These are phyloP conservation scores for Drosophila nannoptera DNA, from an alignment of 1,140 invertebrate genomes.

Conservation along the genomic window DNA sequence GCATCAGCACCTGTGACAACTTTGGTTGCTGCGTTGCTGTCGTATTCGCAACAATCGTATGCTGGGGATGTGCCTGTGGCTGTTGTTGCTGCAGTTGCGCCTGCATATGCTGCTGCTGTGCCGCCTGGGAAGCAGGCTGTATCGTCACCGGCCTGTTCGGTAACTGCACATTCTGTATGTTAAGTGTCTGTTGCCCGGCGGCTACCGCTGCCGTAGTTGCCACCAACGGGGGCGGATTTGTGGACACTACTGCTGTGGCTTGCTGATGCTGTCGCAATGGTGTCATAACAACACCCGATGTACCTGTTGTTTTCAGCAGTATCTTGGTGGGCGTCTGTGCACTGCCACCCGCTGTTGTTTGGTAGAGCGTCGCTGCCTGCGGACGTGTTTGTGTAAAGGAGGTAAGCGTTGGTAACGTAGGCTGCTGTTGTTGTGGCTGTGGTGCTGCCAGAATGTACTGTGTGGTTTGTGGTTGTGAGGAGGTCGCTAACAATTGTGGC, in stretches of 20 bases:
- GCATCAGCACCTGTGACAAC: slow-evolving; percentile 72
- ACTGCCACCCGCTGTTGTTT: slow-evolving; percentile 50
- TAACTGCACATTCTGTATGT: slow-evolving; percentile 77
- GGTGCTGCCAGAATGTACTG: slow-evolving; percentile 59
- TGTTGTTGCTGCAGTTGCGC: slow-evolving; percentile 73
- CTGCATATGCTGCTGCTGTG: slow-evolving; percentile 76
- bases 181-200: slow-evolving; percentile 59
- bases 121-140: slow-evolving; percentile 76
- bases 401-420: slow-evolving; percentile 66
- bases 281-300: slow-evolving; percentile 72
- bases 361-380: slow-evolving; percentile 71
- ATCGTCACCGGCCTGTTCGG: slow-evolving; percentile 76
- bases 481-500: slow-evolving; percentile 26
- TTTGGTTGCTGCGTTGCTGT: slow-evolving; percentile 77
- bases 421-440: slow-evolving; percentile 61
- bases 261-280: slow-evolving; percentile 64
- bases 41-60: slow-evolving; percentile 75
- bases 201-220: slow-evolving; percentile 65
- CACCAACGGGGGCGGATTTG: slow-evolving; percentile 68
- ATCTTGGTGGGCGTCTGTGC: slow-evolving; percentile 70
- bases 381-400: slow-evolving; percentile 69
- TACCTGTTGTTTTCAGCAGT: slow-evolving; percentile 68
- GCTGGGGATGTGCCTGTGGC: slow-evolving; percentile 70
- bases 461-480: slow-evolving; percentile 50
- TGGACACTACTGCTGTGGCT: slow-evolving; percentile 57